phyloP scores from a whole-genome alignment of 2,888 invertebrate genomes.

The Heliconius hortense region DNA sequence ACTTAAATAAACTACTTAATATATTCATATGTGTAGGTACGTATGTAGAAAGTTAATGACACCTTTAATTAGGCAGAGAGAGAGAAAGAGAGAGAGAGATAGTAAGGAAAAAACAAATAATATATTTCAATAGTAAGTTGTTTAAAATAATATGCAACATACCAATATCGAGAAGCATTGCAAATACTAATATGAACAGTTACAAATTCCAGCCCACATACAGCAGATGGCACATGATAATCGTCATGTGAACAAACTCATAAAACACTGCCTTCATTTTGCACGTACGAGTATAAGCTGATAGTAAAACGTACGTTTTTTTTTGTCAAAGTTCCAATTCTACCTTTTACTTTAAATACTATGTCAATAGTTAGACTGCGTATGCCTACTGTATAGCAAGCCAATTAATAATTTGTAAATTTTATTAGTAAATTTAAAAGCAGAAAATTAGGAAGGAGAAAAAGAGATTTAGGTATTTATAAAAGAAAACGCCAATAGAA shows the following conservation, averaged over 20 bases:
- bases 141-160: not conserved
- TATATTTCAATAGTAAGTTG: not conserved
- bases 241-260: slow-evolving; percentile 27
- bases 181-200: not conserved
- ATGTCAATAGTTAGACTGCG: not conserved
- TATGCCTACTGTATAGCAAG: not conserved
- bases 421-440: no score
- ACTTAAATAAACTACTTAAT: no score
- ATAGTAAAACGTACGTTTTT: slow-evolving; percentile 15
- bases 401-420: no score
- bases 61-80: no score
- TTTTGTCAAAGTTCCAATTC: not conserved
- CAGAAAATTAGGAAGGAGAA: no score
- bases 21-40: no score
- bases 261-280: slow-evolving; percentile 28
- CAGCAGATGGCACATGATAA: slow-evolving; percentile 22
- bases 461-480: no score
- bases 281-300: slow-evolving; percentile 12
- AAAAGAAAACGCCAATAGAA: no score
- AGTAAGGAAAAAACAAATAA: no score
- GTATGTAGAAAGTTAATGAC: no score
- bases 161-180: not conserved
- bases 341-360: not conserved
- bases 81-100: no score
- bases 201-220: slow-evolving; percentile 28